Base-by-base conservation (phyloP, 2,888 invertebrate genomes). In the Noctua janthe region DNA sequence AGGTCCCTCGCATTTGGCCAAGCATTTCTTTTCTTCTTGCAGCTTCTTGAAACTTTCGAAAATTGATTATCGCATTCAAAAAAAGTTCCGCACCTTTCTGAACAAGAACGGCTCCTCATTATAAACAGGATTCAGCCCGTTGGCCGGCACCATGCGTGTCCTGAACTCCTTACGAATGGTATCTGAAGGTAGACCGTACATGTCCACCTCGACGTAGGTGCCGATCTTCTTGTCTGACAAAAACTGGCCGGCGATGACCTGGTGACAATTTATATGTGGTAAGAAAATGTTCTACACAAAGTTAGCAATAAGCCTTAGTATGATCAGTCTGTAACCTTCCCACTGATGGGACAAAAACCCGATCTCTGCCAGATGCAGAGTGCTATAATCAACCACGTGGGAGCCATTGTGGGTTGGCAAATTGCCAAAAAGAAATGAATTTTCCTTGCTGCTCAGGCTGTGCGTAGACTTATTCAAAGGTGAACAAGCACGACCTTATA, bases 171-270 rank as follows among this genome's bases (percentile, higher is more conserved):
- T 99, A 59, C 99, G 97, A 91, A 99, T 99, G 66, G 99, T 99
- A 96, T 99, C 99, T 0, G 99, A 99, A 0, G 99, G 99, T 89
- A 99, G 97, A 66, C 98, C 98, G 91, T 98, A 98, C 99, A 99
- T 99, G 96, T 99, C 99, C 84, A 99, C 99, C 95, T 99, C 99
- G 39, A 99, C 99, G 96, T 99, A 99, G 0, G 99, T 99, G 47
- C 99, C 99, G 75, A 99, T 98, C 95, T 99, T 99, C 96, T 99
- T 99, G 96, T 99, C 99, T 0, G 99, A 99, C 93, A 99, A 98
- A 97, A 99, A 99, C 97, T 99, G 99, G 0, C 99, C 99, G 56
- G 99, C 99, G 92, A 99, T 99, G 49, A 99, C 99, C 98, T 98
- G 94, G 13, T 75, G 84, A 74, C 39, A 49, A 56, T 15, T 23